Percentiles rank a stretch among this genome's conserved stretches.
These are phyloP conservation scores for Chaunax sp. DNA, from an alignment of 2,797 vertebrate species.

Conservation along the genomic window DNA sequence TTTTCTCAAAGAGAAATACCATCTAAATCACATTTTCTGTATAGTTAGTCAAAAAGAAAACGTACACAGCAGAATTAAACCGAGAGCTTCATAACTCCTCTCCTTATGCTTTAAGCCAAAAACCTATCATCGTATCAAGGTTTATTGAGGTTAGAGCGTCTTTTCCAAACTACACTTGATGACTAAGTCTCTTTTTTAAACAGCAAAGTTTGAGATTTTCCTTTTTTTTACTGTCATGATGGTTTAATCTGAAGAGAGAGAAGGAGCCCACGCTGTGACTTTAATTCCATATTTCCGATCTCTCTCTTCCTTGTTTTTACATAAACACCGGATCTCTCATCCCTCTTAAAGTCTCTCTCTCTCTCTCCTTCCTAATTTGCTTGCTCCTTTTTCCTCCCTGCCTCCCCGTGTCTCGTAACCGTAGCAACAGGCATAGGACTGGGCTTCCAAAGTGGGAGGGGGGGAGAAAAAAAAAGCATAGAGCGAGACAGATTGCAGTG, in stretches of 20 bases:
- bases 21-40: too few species aligned
- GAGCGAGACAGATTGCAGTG: slow-evolving; percentile 4
- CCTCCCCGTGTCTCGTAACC: slow-evolving; percentile 57
- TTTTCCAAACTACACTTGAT: slow-evolving; percentile 36
- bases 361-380: background rate
- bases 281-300: slow-evolving; percentile 28
- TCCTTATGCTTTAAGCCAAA: slow-evolving; percentile 1
- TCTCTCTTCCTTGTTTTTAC: background rate
- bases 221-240: slow-evolving; percentile 43
- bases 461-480: slow-evolving; percentile 1
- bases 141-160: slow-evolving; percentile 32
- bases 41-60: too few species aligned
- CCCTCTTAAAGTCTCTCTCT: slow-evolving; percentile 12
- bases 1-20: too few species aligned
- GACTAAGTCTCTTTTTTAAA: slow-evolving; percentile 22
- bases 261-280: slow-evolving; percentile 37
- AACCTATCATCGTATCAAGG: slow-evolving; percentile 11
- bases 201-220: slow-evolving; percentile 37
- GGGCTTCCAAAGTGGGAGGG: slow-evolving; percentile 28
- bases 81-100: too few species aligned
- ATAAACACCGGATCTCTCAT: background rate
- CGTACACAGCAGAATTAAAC: too few species aligned
- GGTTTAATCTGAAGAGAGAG: slow-evolving; percentile 55
- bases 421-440: slow-evolving; percentile 56
- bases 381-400: background rate